phyloP scores from a whole-genome alignment of 2,888 invertebrate genomes.

The Nomada fucata region DNA sequence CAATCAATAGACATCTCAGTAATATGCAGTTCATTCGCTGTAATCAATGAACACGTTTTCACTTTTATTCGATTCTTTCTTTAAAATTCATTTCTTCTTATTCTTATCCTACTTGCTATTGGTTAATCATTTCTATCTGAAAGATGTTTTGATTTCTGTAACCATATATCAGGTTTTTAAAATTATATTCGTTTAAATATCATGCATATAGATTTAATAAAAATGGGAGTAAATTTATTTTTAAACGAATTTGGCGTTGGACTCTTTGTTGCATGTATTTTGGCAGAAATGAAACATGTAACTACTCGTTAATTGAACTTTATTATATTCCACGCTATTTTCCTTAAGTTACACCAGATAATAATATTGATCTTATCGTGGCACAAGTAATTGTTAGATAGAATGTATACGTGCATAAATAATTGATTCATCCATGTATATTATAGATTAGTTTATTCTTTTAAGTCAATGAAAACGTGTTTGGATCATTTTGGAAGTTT shows the following conservation, averaged over 20 bases:
- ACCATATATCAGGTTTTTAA: constrained; percentile 37
- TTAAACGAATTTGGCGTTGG: background rate
- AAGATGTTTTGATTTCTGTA: constrained; percentile 48
- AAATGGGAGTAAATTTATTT: background rate
- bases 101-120: background rate
- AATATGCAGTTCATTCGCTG: constrained; percentile 42
- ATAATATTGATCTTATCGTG: background rate
- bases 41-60: constrained; percentile 41
- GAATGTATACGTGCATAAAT: constrained; percentile 1
- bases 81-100: background rate
- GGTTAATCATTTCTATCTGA: background rate
- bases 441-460: background rate
- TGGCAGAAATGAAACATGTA: constrained; percentile 1
- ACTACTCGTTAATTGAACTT: constrained; percentile 8
- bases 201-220: constrained; percentile 3
- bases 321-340: background rate
- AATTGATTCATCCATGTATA: background rate
- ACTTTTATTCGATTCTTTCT: constrained; percentile 3
- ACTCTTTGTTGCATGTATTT: background rate
- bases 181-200: constrained; percentile 8
- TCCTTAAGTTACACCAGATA: no score
- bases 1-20: constrained; percentile 58
- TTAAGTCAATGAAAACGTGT: background rate
- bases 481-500: background rate
- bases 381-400: background rate